phyloP scores from a whole-genome alignment of 2,113 vertebrate species.

The Plotosus lineatus region DNA sequence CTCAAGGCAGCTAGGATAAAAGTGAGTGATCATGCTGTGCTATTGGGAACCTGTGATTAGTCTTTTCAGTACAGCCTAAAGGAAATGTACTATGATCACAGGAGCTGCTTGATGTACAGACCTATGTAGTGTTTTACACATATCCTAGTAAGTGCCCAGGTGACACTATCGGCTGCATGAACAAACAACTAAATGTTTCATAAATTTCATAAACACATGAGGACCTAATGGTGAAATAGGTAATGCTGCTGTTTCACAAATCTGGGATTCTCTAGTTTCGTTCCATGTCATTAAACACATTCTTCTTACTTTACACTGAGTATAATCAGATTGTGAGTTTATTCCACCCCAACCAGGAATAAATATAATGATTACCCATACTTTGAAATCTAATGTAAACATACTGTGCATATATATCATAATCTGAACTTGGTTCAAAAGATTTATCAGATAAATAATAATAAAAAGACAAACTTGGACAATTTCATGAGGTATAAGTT shows the following conservation, averaged over 20 bases:
- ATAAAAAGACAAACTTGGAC: no score
- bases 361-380: not conserved
- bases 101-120: constrained; percentile 32
- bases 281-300: not conserved
- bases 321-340: not conserved
- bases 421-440: no score
- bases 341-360: not conserved
- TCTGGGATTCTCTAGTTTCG: not conserved
- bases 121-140: constrained; percentile 22
- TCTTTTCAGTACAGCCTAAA: constrained; percentile 36
- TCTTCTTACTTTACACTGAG: not conserved
- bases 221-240: no score
- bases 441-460: no score
- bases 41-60: constrained; percentile 43
- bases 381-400: not conserved
- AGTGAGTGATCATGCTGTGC: constrained; percentile 38
- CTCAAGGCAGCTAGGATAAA: constrained; percentile 33
- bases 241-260: not conserved
- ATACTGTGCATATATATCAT: not conserved
- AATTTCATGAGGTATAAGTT: no score
- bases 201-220: no score
- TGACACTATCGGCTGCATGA: constrained; percentile 7
- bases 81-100: constrained; percentile 40
- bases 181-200: not conserved
- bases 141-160: not conserved